Evolutionary conservation across 2,888 invertebrate genomes (phyloP).

Genomic region (Lepidonotus clava): DNA sequence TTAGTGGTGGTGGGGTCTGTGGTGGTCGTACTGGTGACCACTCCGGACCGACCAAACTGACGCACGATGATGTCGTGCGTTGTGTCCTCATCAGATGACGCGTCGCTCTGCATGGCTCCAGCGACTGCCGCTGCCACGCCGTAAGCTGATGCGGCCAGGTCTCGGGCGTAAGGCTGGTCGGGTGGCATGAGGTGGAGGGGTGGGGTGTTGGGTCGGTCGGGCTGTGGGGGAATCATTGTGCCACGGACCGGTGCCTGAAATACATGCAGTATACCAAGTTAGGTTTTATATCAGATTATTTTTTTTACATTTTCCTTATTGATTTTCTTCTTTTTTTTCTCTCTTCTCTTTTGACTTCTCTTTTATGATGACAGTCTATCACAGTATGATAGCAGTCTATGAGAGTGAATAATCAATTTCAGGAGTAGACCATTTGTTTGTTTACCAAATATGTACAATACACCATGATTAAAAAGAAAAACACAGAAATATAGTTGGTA

Average conservation of each 20-base stretch:
- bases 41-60: slow-evolving; percentile 20
- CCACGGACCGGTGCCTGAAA: not conserved
- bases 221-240: slow-evolving; percentile 34
- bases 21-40: not conserved
- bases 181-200: slow-evolving; percentile 45
- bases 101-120: not conserved
- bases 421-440: too few relatives aligned
- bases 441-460: too few relatives aligned
- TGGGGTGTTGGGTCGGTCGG: slow-evolving; percentile 33
- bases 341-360: too few relatives aligned
- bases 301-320: too few relatives aligned
- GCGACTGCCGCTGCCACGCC: not conserved
- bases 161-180: slow-evolving; percentile 41
- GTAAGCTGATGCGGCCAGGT: slow-evolving; percentile 28
- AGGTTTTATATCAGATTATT: too few relatives aligned
- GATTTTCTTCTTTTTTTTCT: too few relatives aligned
- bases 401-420: too few relatives aligned
- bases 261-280: not conserved
- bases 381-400: too few relatives aligned
- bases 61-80: slow-evolving; percentile 11
- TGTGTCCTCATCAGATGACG: slow-evolving; percentile 32
- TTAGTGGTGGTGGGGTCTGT: not conserved
- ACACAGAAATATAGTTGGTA: too few relatives aligned
- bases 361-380: too few relatives aligned
- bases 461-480: too few relatives aligned